Conservation (phyloP, 2,797 vertebrate genomes). For the Lacerta agilis region DNA sequence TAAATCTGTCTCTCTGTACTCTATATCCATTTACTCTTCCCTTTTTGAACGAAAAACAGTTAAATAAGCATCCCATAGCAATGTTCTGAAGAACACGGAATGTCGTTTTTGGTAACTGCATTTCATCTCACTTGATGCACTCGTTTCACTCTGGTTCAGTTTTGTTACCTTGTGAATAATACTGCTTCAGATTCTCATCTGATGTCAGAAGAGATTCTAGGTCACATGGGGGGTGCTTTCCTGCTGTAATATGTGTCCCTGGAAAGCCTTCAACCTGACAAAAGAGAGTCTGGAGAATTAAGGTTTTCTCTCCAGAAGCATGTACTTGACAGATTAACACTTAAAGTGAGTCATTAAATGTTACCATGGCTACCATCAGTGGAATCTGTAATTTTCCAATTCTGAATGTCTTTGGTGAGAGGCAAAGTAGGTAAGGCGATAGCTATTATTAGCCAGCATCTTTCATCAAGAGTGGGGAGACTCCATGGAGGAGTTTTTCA, state of each 20-base stretch:
- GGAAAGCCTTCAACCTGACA: conserved; percentile 13
- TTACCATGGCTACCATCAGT: conserved; percentile 30
- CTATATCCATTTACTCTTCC: background rate
- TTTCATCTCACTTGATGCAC: background rate
- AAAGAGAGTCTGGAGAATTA: conserved; percentile 24
- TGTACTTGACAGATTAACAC: conserved; percentile 29
- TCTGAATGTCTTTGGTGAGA: conserved; percentile 29
- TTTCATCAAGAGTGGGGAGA: background rate
- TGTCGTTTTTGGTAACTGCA: background rate
- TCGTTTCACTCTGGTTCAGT: conserved; percentile 25
- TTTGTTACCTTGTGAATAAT: background rate
- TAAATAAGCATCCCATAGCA: background rate
- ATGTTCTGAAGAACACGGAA: background rate
- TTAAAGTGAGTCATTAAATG: conserved; percentile 17
- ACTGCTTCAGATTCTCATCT: background rate
- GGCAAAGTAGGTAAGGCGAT: background rate
- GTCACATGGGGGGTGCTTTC: background rate
- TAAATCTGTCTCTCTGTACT: background rate
- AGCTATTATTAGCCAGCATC: conserved; percentile 15
- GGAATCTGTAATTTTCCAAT: conserved; percentile 42
- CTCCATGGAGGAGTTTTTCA: background rate
- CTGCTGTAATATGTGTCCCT: background rate
- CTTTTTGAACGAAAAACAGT: background rate
- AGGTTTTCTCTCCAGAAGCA: conserved; percentile 17
- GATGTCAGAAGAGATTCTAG: background rate